A percentile compares a stretch with the other conserved stretches of the same genome.
Conservation (phyloP, 2,888 invertebrate species). For the Pycnomerus fuliginosus region DNA sequence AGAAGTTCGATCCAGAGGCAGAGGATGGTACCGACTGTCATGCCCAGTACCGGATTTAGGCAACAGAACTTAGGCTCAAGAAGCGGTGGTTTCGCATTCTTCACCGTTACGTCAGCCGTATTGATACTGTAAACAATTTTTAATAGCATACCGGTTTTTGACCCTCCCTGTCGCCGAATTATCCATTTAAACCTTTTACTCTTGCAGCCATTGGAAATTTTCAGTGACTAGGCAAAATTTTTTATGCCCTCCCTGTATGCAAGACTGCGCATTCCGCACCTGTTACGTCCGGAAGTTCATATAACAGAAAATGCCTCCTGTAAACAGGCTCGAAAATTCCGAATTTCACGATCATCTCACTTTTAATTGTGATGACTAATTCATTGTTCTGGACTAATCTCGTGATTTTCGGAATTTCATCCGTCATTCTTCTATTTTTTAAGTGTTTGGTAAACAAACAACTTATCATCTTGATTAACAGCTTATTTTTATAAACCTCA, state of each 20-base stretch:
- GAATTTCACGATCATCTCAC: constrained; percentile 1
- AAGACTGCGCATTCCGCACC: constrained; percentile 28
- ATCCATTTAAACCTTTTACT: too few species aligned
- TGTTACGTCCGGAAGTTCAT: constrained; percentile 33
- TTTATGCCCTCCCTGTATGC: constrained; percentile 23
- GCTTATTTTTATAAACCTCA: too few species aligned
- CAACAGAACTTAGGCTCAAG: constrained; percentile 9
- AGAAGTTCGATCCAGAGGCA: constrained; percentile 18
- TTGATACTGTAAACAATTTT: constrained; percentile 7
- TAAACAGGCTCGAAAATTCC: constrained; percentile 14
- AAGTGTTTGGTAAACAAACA: too few species aligned
- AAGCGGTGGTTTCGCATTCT: constrained; percentile 20
- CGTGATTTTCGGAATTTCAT: neutral
- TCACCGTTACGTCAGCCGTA: constrained; percentile 11
- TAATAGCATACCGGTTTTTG: constrained; percentile 10
- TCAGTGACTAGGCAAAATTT: constrained; percentile 7
- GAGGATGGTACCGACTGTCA: constrained; percentile 19
- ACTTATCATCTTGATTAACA: too few species aligned
- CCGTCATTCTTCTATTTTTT: too few species aligned
- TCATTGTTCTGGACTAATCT: neutral
- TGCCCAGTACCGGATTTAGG: constrained; percentile 20
- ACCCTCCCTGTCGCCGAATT: constrained; percentile 5
- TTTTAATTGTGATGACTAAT: neutral
- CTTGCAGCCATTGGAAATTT: too few species aligned
- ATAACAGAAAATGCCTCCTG: constrained; percentile 30